These are phyloP conservation scores for Drosophila sproati DNA, from an alignment of 1,140 invertebrate species.

Conservation along the genomic window DNA sequence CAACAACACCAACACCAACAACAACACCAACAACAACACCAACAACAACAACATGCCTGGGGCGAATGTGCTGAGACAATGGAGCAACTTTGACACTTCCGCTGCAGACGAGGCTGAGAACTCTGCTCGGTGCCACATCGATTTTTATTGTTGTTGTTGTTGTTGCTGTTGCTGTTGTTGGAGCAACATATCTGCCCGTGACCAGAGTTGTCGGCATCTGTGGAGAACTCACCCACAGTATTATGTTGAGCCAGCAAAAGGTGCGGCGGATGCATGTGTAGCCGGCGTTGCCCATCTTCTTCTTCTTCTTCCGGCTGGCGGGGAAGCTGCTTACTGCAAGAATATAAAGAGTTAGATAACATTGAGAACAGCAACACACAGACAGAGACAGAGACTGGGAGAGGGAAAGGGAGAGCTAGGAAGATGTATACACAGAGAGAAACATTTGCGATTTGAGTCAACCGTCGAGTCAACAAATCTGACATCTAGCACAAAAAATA, in stretches of 20 bases:
- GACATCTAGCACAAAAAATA: no score
- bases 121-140: slow-evolving; percentile 57
- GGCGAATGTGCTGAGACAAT: slow-evolving; percentile 46
- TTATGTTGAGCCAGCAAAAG: slow-evolving; percentile 90
- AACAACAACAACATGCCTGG: background rate
- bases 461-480: no score
- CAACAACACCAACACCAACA: background rate
- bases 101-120: slow-evolving; percentile 71
- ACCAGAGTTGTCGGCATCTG: slow-evolving; percentile 13
- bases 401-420: background rate
- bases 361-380: background rate
- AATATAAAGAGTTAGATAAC: background rate
- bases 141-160: slow-evolving; percentile 33
- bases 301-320: background rate
- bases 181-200: slow-evolving; percentile 54
- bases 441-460: no score
- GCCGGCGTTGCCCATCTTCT: slow-evolving; percentile 88
- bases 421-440: background rate
- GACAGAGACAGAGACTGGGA: background rate
- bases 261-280: slow-evolving; percentile 91
- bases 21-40: background rate
- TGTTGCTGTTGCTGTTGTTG: slow-evolving; percentile 16
- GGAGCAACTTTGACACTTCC: slow-evolving; percentile 56
- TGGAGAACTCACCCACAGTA: slow-evolving; percentile 89
- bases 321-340: slow-evolving; percentile 35